These are phyloP conservation scores for Bruchidius siliquastri DNA, from an alignment of 2,888 invertebrate genomes.

Conservation along the genomic window DNA sequence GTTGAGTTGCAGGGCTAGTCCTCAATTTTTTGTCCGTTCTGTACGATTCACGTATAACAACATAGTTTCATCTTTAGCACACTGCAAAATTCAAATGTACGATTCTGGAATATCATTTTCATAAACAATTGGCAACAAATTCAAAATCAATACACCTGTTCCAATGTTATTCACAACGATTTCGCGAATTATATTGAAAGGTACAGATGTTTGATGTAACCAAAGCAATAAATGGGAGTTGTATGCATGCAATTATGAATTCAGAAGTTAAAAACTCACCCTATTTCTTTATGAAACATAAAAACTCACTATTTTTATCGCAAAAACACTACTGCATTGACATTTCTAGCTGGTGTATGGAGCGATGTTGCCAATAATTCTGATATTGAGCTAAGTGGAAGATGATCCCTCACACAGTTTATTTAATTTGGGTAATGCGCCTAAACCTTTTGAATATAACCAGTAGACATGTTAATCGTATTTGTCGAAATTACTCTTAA, in stretches of 20 bases:
- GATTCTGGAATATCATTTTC: not conserved
- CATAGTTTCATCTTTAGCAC: not conserved
- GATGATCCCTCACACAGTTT: too few relatives aligned
- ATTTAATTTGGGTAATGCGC: too few relatives aligned
- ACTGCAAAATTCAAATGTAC: not conserved
- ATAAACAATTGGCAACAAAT: slow-evolving; percentile 2
- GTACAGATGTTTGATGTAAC: not conserved
- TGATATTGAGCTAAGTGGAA: too few relatives aligned
- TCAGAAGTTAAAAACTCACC: not conserved
- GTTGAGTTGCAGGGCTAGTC: slow-evolving; percentile 19
- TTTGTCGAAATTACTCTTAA: too few relatives aligned
- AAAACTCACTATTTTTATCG: not conserved
- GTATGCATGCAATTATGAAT: not conserved
- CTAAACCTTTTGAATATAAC: too few relatives aligned
- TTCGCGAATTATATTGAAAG: not conserved
- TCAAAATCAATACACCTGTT: not conserved
- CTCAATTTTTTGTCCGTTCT: slow-evolving; percentile 5
- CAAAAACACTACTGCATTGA: not conserved
- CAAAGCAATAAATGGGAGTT: not conserved
- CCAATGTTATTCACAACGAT: not conserved
- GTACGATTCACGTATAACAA: not conserved
- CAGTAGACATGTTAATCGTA: too few relatives aligned
- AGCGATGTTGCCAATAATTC: not conserved
- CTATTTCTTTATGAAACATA: not conserved
- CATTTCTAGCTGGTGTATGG: not conserved